Evolutionary conservation across 2,113 vertebrate genomes (phyloP), one percentile per base, ranked within the genome.

Genomic region (Arizona elegans): DNA sequence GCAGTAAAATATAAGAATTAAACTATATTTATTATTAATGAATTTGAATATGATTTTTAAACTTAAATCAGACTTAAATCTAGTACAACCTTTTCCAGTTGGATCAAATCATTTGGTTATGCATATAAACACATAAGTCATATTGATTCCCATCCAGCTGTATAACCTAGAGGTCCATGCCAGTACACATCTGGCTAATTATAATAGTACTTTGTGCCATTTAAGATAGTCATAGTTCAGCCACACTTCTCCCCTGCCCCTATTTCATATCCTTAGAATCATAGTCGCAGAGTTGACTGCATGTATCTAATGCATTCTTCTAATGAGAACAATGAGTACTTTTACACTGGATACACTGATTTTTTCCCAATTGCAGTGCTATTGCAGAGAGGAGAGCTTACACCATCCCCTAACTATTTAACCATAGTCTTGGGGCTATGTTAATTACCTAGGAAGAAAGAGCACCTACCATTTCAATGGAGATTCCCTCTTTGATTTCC

Each of bases 401-500:
- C 13, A 21, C 11, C 11, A 59, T 43, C 52, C 11, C 6, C 8
- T 93, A 9, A 23, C 86, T 13, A 33, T 56, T 43, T 26, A 55
- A 17, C 0, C 3, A 13, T 19, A 21, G 3, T 1, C 17, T 2
- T 55, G 70, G 17, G 26, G 54, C 54, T n/a, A 54, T 54, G 17
- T 81, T 75, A 86, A 19, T 11, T 50, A 33, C 24, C 70, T 12
- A 70, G 23, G 55, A 65, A 89, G 7, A 26, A 86, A 56, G 24
- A n/a, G 19, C 10, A 90, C 93, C 12, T 90, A 93, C 93, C 93
- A 93, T 92, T 6, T 47, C 43, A 13, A n/a, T 15, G 33, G 70
- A 62, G 11, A 88, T 43, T 47, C 29, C 24, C 38, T 43, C 38
- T 17, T 23, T 53, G 70, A 52, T 29, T 58, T 55, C 75, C 59